Conservation (phyloP, 2,797 vertebrate species). For the Bovichtus diacanthus region DNA sequence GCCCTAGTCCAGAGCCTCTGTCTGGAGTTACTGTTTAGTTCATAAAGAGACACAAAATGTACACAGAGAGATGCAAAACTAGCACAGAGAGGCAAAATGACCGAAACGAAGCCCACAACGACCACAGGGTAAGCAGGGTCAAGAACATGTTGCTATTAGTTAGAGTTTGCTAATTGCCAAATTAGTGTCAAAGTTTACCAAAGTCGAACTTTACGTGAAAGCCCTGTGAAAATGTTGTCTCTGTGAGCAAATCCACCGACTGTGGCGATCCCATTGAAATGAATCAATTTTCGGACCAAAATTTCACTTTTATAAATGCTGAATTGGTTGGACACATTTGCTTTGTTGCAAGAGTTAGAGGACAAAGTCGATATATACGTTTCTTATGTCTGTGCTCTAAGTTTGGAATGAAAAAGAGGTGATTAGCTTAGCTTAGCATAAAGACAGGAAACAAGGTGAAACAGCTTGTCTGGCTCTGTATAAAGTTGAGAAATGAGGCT, state of each 20-base stretch:
- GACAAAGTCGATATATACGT: not conserved
- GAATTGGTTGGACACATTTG: not conserved
- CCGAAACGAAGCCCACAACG: too few relatives aligned
- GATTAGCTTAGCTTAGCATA: slow-evolving; percentile 17
- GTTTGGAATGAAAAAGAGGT: too few relatives aligned
- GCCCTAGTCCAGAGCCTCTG: not conserved
- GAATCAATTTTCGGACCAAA: too few relatives aligned
- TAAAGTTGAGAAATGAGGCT: not conserved
- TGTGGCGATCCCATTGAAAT: not conserved
- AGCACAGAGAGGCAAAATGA: not conserved
- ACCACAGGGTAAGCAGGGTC: too few relatives aligned
- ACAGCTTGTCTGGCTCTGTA: not conserved
- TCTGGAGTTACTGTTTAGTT: not conserved
- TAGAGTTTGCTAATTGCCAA: too few relatives aligned
- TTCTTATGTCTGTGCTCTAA: not conserved
- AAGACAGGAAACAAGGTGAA: not conserved
- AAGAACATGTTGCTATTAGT: too few relatives aligned
- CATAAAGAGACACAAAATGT: not conserved
- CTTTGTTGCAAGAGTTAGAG: not conserved
- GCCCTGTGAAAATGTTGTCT: not conserved
- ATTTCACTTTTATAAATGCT: not conserved
- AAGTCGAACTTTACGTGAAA: not conserved
- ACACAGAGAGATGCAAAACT: not conserved
- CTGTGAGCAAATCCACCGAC: not conserved
- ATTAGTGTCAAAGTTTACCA: not conserved